Evolutionary conservation across 2,113 vertebrate species (phyloP), one percentile per base, ranked within the genome.

Genomic region (Chionomys nivalis): DNA sequence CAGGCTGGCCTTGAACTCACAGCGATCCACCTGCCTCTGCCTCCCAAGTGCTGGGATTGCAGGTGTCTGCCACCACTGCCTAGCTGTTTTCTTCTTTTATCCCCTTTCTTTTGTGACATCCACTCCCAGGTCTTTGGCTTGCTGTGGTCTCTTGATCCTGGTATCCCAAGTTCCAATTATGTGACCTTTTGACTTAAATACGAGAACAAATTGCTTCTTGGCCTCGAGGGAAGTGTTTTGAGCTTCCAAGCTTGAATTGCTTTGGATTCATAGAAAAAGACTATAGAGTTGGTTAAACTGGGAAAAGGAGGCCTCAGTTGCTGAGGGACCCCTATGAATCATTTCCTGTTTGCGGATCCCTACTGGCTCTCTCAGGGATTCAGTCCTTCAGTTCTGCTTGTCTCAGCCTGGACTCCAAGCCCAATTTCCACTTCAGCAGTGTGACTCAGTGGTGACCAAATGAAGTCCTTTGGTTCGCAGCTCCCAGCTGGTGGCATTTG

Each of bases 281-380:
- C 36, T 39, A 70, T 39, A 70, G 55, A 31, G 36, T 79, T 75
- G 61, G 61, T 94, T 91, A 83, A 52, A 36, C 77, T 90, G 76
- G 81, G 86, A 73, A 73, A 81, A 90, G 39, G 73, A 87, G 44
- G 55, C 66, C 77, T 73, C 66, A 65, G 61, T 66, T 44, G 52
- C 44, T 33, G 44, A 89, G 49, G 63, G 83, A 49, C 33, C 87
- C 36, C 33, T 36, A 33, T 94, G 79, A 87, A n/a, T 93, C 94
- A 95, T 39, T 96, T 95, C 91, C 81, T 96, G 82, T 93, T 90
- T 90, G 47, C 21, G 21, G 73, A 66, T 47, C 70, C 36, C 76
- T 91, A 61, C 33, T 4, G 63, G 47, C 31, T 78, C 31, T 78
- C 31, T 82, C 17, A 7, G 76, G 65, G 52, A 83, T 21, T 1